Conservation (phyloP, 2,888 invertebrate species). For the Megastigmus dorsalis region DNA sequence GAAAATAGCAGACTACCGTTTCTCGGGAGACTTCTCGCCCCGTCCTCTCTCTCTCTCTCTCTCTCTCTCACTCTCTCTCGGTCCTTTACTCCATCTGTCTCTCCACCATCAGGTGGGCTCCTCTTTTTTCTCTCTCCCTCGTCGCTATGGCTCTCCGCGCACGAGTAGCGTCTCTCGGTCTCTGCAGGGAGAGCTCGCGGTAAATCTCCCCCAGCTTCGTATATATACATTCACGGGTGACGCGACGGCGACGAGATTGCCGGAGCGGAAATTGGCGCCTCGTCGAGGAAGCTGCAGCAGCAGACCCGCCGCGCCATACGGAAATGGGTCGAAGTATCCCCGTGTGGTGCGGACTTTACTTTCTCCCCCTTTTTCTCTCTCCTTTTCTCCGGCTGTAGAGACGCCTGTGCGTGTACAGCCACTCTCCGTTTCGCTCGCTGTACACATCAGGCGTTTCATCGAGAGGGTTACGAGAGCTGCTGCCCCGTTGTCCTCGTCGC, state of each 20-base stretch:
- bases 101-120: no score
- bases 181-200: no score
- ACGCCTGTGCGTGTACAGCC: no score
- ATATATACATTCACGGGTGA: background rate
- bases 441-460: no score
- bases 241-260: constrained; percentile 20
- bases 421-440: no score
- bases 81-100: background rate
- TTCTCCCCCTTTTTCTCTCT: no score
- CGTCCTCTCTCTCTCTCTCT: background rate
- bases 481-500: no score
- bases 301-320: no score
- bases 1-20: constrained; percentile 14
- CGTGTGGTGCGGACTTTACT: no score
- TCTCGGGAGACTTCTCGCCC: background rate
- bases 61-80: background rate
- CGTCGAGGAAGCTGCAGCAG: constrained; percentile 43
- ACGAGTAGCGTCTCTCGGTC: no score
- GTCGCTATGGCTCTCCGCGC: background rate
- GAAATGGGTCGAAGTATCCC: constrained; percentile 6
- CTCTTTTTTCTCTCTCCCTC: background rate
- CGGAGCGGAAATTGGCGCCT: constrained; percentile 38
- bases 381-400: no score
- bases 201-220: background rate
- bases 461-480: background rate